phyloP scores from a whole-genome alignment of 1,140 invertebrate genomes.

The Zophobas atratus region DNA sequence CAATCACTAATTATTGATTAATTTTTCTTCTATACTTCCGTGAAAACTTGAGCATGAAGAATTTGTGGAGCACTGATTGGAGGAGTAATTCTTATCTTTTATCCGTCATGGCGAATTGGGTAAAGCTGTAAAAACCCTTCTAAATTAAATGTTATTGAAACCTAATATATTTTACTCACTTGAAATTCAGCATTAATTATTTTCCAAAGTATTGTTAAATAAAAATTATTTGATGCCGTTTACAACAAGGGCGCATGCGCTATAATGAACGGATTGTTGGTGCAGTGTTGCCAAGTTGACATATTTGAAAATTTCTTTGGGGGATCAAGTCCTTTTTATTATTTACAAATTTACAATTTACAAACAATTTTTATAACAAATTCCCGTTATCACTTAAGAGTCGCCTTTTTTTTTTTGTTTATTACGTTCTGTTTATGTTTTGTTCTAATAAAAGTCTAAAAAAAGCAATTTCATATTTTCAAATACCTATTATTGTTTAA shows the following conservation, averaged over 20 bases:
- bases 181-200: conserved; percentile 8
- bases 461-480: no score
- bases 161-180: neutral
- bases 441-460: no score
- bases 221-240: conserved; percentile 35
- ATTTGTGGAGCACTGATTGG: neutral
- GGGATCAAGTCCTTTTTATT: neutral
- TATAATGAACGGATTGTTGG: neutral
- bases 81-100: neutral
- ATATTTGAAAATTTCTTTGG: neutral
- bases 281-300: neutral
- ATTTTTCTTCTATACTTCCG: neutral
- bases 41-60: conserved; percentile 7
- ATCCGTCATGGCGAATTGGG: neutral
- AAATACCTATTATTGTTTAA: no score
- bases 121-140: neutral
- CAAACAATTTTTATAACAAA: no score
- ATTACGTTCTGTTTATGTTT: no score
- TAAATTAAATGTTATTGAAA: no score
- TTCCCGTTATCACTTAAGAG: no score
- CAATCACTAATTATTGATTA: no score
- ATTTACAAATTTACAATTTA: no score
- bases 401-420: no score
- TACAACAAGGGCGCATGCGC: conserved; percentile 10
- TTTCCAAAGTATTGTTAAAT: conserved; percentile 34